Evolutionary conservation across 2,797 vertebrate genomes (phyloP), one percentile per base, ranked within the genome.

Genomic region (Leptodactylus fallax): DNA sequence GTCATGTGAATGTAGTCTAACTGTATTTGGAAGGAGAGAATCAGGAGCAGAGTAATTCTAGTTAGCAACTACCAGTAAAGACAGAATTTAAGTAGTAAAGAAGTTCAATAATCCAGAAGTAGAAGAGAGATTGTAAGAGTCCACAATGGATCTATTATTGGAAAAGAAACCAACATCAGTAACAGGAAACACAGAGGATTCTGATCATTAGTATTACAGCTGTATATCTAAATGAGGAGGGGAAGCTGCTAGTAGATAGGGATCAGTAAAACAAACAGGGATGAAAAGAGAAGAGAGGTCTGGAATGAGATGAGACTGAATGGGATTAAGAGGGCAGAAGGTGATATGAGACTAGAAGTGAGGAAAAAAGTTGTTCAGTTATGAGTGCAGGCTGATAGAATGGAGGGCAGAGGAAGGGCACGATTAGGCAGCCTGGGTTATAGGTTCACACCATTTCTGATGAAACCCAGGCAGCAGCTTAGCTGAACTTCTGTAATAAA

Each of bases 291-390:
- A 74, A 3, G 2, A 19, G 65, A 27, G 71, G 45, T 74, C 19
- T 5, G 17, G 19, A 74, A 74, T 51, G 45, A 74, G 71, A 74
- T 51, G 7, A 45, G 45, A 21, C 0, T 9, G 71, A 21, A 74
- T 51, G 10, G 71, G 21, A 74, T 74, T n/a, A 74, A 51, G 36
- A 71, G 67, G 27, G 67, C 67, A 71, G 67, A 25, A 74, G 71
- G 19, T 51, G 45, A 72, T 13, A 25, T 19, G 17, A 49, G 71
- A 51, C 71, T 74, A 51, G 45, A 74, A 74, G 49, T 74, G 47
- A 74, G 45, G 45, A 74, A n/a, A 71, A 74, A 74, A n/a, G 19
- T 5, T 74, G 71, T 74, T 49, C 45, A n/a, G 45, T 49, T 49
- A 51, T 13, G 21, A 19, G 8, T 74, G 45, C 45, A 45, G 69